A percentile compares a stretch with the other conserved stretches of the same genome.
phyloP scores from a whole-genome alignment of 1,140 invertebrate species.

The Aphelinus atriplicis region DNA sequence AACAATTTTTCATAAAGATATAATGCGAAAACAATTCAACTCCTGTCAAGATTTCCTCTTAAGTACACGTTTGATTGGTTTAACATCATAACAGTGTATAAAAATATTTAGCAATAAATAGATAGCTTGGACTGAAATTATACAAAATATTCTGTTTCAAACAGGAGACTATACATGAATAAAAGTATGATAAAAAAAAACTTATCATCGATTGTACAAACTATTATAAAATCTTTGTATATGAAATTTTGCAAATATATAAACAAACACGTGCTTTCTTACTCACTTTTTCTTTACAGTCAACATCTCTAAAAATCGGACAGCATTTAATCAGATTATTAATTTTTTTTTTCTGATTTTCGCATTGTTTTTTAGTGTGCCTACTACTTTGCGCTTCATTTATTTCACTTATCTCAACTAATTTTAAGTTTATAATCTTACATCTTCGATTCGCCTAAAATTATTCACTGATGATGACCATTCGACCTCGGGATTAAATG shows the following conservation, averaged over 20 bases:
- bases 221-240: slow-evolving; percentile 25
- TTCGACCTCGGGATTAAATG: slow-evolving; percentile 43
- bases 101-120: slow-evolving; percentile 36
- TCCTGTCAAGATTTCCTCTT: slow-evolving; percentile 20
- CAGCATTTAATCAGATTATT: slow-evolving; percentile 20
- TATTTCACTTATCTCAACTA: slow-evolving; percentile 46
- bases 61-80: slow-evolving; percentile 22
- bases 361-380: slow-evolving; percentile 30
- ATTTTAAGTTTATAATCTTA: slow-evolving; percentile 52
- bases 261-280: slow-evolving; percentile 41
- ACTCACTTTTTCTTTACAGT: slow-evolving; percentile 32
- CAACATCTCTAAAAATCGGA: slow-evolving; percentile 33
- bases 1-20: slow-evolving; percentile 23
- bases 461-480: slow-evolving; percentile 50
- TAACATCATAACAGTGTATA: slow-evolving; percentile 14
- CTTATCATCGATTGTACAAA: slow-evolving; percentile 15
- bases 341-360: slow-evolving; percentile 18
- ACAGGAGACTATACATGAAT: slow-evolving; percentile 23
- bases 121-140: slow-evolving; percentile 18
- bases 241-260: slow-evolving; percentile 31
- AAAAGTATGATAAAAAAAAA: slow-evolving; percentile 31
- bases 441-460: slow-evolving; percentile 53
- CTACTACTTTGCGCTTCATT: slow-evolving; percentile 33
- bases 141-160: slow-evolving; percentile 27
- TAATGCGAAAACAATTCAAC: slow-evolving; percentile 10